Percentiles rank a stretch among this genome's conserved stretches.
Conservation (phyloP, 2,888 invertebrate genomes). For the Drosophila borealis region DNA sequence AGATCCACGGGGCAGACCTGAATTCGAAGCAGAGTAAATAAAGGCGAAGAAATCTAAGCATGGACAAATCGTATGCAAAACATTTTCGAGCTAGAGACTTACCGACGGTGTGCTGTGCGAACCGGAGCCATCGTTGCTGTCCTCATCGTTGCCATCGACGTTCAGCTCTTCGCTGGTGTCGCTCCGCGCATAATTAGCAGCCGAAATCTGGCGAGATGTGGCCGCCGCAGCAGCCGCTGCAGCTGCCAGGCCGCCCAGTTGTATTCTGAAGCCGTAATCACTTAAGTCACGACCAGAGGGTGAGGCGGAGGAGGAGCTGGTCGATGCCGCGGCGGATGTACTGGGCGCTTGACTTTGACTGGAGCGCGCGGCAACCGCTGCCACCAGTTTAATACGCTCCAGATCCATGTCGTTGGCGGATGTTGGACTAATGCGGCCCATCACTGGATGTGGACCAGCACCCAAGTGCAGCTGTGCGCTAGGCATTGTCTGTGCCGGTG, state of each 20-base stretch:
- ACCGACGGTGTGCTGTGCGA: conserved; percentile 84
- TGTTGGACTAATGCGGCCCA: conserved; percentile 46
- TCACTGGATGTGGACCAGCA: conserved; percentile 33
- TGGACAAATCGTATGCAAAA: background rate
- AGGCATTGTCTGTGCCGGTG: conserved; percentile 27
- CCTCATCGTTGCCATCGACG: conserved; percentile 85
- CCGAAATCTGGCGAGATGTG: conserved; percentile 82
- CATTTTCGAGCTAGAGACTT: conserved; percentile 54
- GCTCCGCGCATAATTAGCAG: conserved; percentile 84
- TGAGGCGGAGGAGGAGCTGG: conserved; percentile 51
- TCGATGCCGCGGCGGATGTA: conserved; percentile 55
- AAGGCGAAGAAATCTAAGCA: background rate
- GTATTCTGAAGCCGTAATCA: conserved; percentile 85
- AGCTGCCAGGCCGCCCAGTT: conserved; percentile 84
- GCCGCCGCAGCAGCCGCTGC: conserved; percentile 84
- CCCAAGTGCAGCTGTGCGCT: conserved; percentile 35
- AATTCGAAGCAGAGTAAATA: background rate
- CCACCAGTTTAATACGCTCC: conserved; percentile 84
- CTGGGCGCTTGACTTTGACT: conserved; percentile 55
- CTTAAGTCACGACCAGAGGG: conserved; percentile 82
- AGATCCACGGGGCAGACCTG: conserved; percentile 85
- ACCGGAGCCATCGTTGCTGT: conserved; percentile 84
- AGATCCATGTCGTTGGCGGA: conserved; percentile 82
- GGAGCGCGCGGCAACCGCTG: conserved; percentile 80
- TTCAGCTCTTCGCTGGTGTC: conserved; percentile 85